These are phyloP conservation scores for Pinctada fucata DNA, from an alignment of 2,888 invertebrate genomes.

Conservation along the genomic window DNA sequence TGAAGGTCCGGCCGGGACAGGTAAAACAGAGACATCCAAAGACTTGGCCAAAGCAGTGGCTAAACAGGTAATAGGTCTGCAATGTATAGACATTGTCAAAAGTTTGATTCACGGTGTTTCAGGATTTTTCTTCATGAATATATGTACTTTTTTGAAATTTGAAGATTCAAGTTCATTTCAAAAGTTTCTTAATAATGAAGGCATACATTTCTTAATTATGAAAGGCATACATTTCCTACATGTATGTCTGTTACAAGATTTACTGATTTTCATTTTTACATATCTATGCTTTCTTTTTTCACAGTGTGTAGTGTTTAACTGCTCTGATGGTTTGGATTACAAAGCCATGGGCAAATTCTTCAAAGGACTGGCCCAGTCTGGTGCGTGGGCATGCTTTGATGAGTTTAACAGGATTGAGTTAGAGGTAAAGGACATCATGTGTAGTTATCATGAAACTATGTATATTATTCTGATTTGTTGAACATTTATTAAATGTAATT, in stretches of 20 bases:
- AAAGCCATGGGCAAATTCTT: constrained; percentile 78
- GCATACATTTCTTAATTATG: too few species aligned
- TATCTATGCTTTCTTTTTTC: constrained; percentile 15
- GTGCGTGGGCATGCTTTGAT: constrained; percentile 77
- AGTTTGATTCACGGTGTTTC: background rate
- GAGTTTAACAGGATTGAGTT: constrained; percentile 77
- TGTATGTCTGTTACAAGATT: too few species aligned
- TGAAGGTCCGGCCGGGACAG: constrained; percentile 77
- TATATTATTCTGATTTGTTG: background rate
- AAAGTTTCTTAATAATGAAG: too few species aligned
- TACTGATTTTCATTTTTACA: too few species aligned
- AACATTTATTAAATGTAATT: background rate
- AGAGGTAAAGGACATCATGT: constrained; percentile 61
- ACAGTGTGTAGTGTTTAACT: constrained; percentile 77
- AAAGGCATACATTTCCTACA: too few species aligned
- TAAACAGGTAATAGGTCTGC: constrained; percentile 69
- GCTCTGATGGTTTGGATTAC: constrained; percentile 77
- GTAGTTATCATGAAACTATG: background rate
- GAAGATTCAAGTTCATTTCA: too few species aligned
- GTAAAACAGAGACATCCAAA: constrained; percentile 77
- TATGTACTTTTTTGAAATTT: too few species aligned
- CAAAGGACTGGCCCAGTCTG: constrained; percentile 76
- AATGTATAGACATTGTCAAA: background rate
- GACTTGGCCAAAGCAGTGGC: constrained; percentile 77
- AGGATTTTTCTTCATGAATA: too few species aligned